Percentiles rank a stretch among this genome's conserved stretches.
These are phyloP conservation scores for Episyrphus balteatus DNA, from an alignment of 1,140 invertebrate species.

Conservation along the genomic window DNA sequence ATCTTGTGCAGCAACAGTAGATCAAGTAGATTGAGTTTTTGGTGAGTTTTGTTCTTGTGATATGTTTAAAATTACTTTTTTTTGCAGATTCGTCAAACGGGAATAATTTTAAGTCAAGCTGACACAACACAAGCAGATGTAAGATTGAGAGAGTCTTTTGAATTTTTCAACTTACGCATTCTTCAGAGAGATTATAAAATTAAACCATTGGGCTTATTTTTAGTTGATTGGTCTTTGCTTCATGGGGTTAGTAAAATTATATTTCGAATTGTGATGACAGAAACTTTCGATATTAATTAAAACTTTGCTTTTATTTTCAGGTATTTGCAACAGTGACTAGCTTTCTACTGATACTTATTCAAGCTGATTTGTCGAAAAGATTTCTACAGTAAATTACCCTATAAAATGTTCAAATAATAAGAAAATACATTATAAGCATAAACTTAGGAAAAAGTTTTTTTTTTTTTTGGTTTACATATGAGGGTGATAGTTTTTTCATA, in stretches of 20 bases:
- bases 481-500: too few relatives aligned
- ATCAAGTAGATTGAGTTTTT: conserved; percentile 9
- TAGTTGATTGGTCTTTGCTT: conserved; percentile 17
- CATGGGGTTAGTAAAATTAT: conserved; percentile 16
- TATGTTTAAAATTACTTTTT: background rate
- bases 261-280: background rate
- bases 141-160: conserved; percentile 21
- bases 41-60: background rate
- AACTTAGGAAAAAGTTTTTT: too few relatives aligned
- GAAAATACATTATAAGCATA: too few relatives aligned
- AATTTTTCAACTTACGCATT: conserved; percentile 22
- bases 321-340: conserved; percentile 20
- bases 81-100: conserved; percentile 15
- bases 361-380: conserved; percentile 20
- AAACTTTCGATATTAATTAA: background rate
- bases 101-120: conserved; percentile 17
- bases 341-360: conserved; percentile 25
- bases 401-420: too few relatives aligned
- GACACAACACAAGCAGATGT: conserved; percentile 17
- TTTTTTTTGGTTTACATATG: too few relatives aligned
- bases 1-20: conserved; percentile 17
- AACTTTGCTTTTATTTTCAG: conserved; percentile 1
- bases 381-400: background rate
- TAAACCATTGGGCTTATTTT: conserved; percentile 19
- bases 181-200: conserved; percentile 19